Evolutionary conservation across 2,113 vertebrate genomes (phyloP).

Genomic region (Thryonomys swinderianus): DNA sequence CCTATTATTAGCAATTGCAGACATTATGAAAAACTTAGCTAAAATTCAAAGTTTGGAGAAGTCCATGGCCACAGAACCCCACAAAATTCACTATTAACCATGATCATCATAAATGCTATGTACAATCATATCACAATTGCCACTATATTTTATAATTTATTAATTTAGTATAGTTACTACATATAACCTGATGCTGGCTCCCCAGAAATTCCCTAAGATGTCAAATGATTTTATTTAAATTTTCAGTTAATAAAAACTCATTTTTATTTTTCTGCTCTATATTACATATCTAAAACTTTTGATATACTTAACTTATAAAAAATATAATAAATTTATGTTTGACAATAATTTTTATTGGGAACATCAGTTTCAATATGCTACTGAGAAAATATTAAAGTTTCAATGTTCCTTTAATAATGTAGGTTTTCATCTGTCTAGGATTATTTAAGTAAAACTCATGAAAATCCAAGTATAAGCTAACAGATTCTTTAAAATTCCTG

Average conservation of each 20-base stretch:
- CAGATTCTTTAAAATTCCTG: neutral
- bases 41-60: slow-evolving; percentile 49
- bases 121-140: neutral
- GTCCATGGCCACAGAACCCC: neutral
- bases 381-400: slow-evolving; percentile 15
- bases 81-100: slow-evolving; percentile 37
- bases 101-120: neutral
- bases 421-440: slow-evolving; percentile 3
- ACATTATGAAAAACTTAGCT: neutral
- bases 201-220: slow-evolving; percentile 2
- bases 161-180: neutral
- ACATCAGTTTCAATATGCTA: neutral
- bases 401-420: slow-evolving; percentile 10
- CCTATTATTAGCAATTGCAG: neutral
- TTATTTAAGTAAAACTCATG: slow-evolving; percentile 10
- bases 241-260: slow-evolving; percentile 9
- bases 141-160: neutral
- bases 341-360: neutral
- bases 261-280: slow-evolving; percentile 27
- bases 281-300: slow-evolving; percentile 13
- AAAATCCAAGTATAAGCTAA: slow-evolving; percentile 2
- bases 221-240: slow-evolving; percentile 9
- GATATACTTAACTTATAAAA: neutral
- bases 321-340: slow-evolving; percentile 11
- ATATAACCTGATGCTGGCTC: neutral